These are phyloP conservation scores for Pentamera pediparva DNA, from an alignment of 53 echinoderm and acorn worm genomes.

Conservation along the genomic window DNA sequence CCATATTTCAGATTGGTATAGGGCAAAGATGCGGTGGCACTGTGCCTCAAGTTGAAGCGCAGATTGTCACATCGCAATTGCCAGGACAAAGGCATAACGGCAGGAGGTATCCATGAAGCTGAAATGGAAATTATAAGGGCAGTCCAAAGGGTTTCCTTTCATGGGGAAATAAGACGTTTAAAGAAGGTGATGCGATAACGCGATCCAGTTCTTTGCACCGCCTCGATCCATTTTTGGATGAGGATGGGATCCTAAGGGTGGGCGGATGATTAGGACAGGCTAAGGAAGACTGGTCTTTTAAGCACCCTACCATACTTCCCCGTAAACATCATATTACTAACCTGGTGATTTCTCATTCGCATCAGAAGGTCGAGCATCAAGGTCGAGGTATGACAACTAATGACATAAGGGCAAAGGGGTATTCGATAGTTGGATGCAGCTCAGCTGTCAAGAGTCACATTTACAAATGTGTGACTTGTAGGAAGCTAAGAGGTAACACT, in stretches of 20 bases:
- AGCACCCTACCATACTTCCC: conserved; percentile 34
- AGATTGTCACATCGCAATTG: neutral
- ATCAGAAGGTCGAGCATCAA: conserved; percentile 36
- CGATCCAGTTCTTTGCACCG: neutral
- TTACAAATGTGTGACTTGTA: conserved; percentile 49
- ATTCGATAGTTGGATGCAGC: conserved; percentile 37
- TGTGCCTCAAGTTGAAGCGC: neutral
- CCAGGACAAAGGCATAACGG: conserved; percentile 9
- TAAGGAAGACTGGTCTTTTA: neutral
- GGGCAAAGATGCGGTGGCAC: neutral
- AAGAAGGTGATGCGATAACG: neutral
- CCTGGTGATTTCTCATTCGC: conserved; percentile 16
- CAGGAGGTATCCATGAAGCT: neutral
- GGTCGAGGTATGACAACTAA: conserved; percentile 45
- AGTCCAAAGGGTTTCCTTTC: neutral
- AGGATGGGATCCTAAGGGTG: conserved; percentile 23
- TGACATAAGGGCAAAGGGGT: conserved; percentile 38
- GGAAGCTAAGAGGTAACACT: conserved; percentile 11
- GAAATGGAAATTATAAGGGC: neutral
- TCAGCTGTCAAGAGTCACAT: conserved; percentile 31
- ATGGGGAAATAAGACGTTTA: neutral
- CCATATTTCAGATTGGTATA: conserved; percentile 6
- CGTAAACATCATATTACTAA: conserved; percentile 22
- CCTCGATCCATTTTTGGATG: conserved; percentile 36
- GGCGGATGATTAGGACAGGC: conserved; percentile 11